Evolutionary conservation across 2,113 vertebrate genomes (phyloP), one percentile per base, ranked within the genome.

Genomic region (Oryzias woworae): DNA sequence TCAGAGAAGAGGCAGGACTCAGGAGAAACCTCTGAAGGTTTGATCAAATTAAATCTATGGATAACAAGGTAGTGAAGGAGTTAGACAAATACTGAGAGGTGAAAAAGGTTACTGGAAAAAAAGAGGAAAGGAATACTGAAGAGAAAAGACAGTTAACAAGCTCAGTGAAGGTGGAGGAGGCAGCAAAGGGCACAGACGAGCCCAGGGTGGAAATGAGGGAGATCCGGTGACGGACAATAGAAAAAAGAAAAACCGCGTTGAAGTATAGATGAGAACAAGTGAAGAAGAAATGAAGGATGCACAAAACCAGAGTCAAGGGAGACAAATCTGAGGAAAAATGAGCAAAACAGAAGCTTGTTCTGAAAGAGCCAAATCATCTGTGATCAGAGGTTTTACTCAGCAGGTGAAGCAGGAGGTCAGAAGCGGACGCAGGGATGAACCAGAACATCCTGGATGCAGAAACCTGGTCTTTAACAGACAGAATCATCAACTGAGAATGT

Each of bases 91-190:
- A 44, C 48, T 46, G 66, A 48, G 69, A 26, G 49, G 57, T 71
- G 67, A 69, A 49, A 36, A n/a, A 22, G 51, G 26, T 43, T 31
- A 58, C 31, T n/a, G 48, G 18, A 31, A 62, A 49, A n/a, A 58
- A 53, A 44, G 58, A 49, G 48, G 12, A 66, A 18, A 42, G 48
- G 23, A 20, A 57, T 50, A 47, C 74, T 65, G 68, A 67, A 61
- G 58, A 41, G 48, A 71, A 46, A 66, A 63, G 46, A 28, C 52
- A 3, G 15, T 61, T 78, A 75, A 80, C 58, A 18, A 67, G 74
- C 55, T 62, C 53, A 51, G 46, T 66, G 5, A 18, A 61, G 67
- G 31, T 7, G 53, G 46, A 49, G 52, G 49, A 56, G 46, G 47
- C 0, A 0, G 31, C 22, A 44, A 31, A 49, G 22, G 62, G 44